phyloP scores from a whole-genome alignment of 1,140 invertebrate species.

The Microplitis demolitor region DNA sequence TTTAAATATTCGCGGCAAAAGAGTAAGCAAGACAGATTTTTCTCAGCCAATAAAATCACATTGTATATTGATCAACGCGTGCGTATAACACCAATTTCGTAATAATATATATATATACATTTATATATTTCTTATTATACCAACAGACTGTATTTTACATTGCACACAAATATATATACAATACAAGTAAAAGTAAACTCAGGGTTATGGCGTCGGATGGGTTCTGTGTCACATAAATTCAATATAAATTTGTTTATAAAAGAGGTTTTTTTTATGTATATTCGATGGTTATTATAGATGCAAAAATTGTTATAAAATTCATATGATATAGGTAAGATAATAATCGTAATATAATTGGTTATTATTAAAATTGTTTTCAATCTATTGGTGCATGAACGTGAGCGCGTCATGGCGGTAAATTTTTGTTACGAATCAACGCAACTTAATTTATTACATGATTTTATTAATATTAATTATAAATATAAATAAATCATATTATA shows the following conservation, averaged over 20 bases:
- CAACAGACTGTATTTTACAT: too few relatives aligned
- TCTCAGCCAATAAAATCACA: too few relatives aligned
- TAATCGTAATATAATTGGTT: constrained; percentile 20
- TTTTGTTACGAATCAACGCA: constrained; percentile 37
- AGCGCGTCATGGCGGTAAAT: constrained; percentile 51
- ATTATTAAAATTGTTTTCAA: constrained; percentile 16
- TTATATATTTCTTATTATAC: too few relatives aligned
- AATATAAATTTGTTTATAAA: neutral
- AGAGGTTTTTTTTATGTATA: neutral
- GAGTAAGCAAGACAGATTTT: too few relatives aligned
- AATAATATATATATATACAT: too few relatives aligned
- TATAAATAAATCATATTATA: neutral
- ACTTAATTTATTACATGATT: neutral
- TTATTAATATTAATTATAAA: constrained; percentile 6
- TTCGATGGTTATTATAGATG: neutral
- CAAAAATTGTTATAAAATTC: constrained; percentile 35
- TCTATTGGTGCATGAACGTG: constrained; percentile 18
- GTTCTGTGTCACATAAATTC: constrained; percentile 43
- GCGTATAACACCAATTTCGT: too few relatives aligned
- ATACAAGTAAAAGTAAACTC: constrained; percentile 5
- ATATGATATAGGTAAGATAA: constrained; percentile 38
- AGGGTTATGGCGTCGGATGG: constrained; percentile 49
- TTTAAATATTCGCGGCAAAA: too few relatives aligned
- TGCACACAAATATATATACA: too few relatives aligned
- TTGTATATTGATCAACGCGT: too few relatives aligned